Base-by-base conservation (phyloP, 1,140 invertebrate genomes). In the Drosophila insularis region DNA sequence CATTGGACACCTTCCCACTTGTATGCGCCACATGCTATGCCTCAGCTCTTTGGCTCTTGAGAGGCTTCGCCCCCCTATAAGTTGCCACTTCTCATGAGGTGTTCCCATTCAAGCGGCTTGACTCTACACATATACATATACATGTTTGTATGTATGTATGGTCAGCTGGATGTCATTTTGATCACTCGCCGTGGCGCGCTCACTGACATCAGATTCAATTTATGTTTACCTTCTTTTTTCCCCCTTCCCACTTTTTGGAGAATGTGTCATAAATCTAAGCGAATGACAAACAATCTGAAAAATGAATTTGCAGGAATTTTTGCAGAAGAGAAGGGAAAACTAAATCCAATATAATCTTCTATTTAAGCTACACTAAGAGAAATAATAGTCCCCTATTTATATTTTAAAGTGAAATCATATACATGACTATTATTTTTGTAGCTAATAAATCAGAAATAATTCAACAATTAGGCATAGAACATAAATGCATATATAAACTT, bases 181-280 rank as follows among this genome's bases (percentile, higher is more conserved):
- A 75, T 27, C 27, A 27, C 27, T 27, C 27, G 27, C 5, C 27
- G 27, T 5, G 27, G 27, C 27, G 27, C 27, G 27, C 27, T 75
- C 64, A 27, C 61, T 54, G 72, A 65, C 65, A 75, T 75, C 72
- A 50, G 73, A 40, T 75, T 76, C 73, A 73, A 75, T 76, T 69
- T 76, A 75, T 76, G 73, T 63, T 75, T 43, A 1, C 7, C n/a
- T 19, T 46, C n/a, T 46, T 19, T 19, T 11, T 50, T 50, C 0
- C 7, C 19, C 8, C 19, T 50, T 43, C 17, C 17, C 13, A 5
- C 32, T 35, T 56, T 58, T 60, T 60, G 54, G 59, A 40, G 73
- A 76, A 76, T 63, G 72, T 76, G 73, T 73, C 73, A 76, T 76
- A 76, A 76, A 76, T 76, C 73, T 76, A 76, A 76, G 65, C 73